Conservation (phyloP, 53 echinoderm and acorn worm genomes). For the Arbacia lixula region DNA sequence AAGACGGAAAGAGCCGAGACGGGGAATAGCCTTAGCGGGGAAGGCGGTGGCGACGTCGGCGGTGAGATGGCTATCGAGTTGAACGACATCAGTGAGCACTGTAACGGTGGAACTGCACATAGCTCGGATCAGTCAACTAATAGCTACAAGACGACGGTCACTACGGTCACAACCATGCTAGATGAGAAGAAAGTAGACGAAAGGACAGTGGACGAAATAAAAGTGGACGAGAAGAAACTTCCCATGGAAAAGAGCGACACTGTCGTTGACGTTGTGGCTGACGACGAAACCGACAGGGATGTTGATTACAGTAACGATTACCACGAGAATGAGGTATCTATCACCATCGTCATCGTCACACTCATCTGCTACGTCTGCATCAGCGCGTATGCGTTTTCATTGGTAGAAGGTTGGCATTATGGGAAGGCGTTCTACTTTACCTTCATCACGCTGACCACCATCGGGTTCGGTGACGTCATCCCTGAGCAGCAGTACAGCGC, state of each 20-base stretch:
- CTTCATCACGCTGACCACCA: conserved; percentile 86
- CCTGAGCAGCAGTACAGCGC: conserved; percentile 64
- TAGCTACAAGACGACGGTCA: neutral
- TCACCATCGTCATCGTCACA: conserved; percentile 65
- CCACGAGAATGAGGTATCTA: conserved; percentile 65
- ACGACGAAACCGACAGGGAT: neutral
- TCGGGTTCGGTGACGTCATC: conserved; percentile 83
- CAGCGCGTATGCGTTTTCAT: conserved; percentile 62
- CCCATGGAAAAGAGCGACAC: neutral
- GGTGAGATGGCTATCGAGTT: neutral
- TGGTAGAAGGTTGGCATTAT: conserved; percentile 68
- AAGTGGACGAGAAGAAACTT: conserved; percentile 16
- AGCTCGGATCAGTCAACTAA: conserved; percentile 8
- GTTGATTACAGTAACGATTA: neutral
- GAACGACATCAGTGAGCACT: neutral
- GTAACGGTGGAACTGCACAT: neutral
- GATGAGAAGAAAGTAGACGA: too few relatives aligned
- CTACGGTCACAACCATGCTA: neutral
- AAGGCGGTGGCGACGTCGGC: neutral
- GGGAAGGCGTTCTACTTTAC: conserved; percentile 81
- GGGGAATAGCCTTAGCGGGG: neutral
- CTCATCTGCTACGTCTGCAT: conserved; percentile 66
- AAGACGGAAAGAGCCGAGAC: neutral
- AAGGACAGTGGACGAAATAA: too few relatives aligned
- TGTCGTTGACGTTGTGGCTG: neutral